A percentile compares a stretch with the other conserved stretches of the same genome.
Evolutionary conservation across 2,888 invertebrate genomes (phyloP).

Genomic region (Tinea trinotella): DNA sequence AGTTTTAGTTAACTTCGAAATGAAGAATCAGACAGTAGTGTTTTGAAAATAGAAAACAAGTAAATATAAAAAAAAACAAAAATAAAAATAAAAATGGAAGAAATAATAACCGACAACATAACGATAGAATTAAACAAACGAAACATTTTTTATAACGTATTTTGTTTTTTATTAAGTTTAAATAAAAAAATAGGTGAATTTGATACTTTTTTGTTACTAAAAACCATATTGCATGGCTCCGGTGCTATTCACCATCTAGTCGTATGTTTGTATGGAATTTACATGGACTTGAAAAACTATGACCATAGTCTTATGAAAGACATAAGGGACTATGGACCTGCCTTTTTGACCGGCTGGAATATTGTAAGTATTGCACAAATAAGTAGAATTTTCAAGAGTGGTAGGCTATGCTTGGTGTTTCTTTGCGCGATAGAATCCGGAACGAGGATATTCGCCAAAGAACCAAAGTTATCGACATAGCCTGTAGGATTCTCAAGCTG

Average conservation of each 20-base stretch:
- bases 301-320: background rate
- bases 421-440: too few species aligned
- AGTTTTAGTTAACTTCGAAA: too few species aligned
- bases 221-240: background rate
- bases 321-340: background rate
- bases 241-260: background rate
- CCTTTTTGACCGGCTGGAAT: constrained; percentile 4
- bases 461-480: too few species aligned
- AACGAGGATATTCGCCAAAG: too few species aligned
- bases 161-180: constrained; percentile 54
- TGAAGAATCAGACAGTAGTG: too few species aligned
- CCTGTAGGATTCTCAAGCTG: too few species aligned
- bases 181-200: constrained; percentile 50
- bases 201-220: constrained; percentile 31
- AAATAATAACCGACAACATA: background rate
- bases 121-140: constrained; percentile 17
- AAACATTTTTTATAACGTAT: constrained; percentile 50
- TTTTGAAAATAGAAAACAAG: too few species aligned
- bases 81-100: constrained; percentile 7
- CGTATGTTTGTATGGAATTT: background rate
- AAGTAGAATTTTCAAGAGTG: too few species aligned
- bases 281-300: background rate
- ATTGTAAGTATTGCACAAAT: too few species aligned
- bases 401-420: too few species aligned
- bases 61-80: too few species aligned